These are phyloP conservation scores for Caenorhabditis sinica DNA, from an alignment of 2,888 invertebrate genomes.

Conservation along the genomic window DNA sequence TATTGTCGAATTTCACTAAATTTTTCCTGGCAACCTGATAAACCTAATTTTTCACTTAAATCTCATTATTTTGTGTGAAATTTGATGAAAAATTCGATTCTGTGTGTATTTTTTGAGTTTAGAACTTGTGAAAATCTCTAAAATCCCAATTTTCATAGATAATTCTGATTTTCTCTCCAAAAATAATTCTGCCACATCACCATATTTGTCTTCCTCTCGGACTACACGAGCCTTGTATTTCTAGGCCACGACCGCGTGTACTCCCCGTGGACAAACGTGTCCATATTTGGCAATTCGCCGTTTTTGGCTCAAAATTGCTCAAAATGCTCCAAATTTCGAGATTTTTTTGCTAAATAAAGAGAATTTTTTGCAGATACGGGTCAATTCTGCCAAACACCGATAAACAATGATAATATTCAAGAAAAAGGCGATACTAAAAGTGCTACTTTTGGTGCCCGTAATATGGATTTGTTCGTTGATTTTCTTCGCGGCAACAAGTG, in stretches of 20 bases:
- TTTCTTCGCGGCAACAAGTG: constrained; percentile 76
- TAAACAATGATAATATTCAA: constrained; percentile 59
- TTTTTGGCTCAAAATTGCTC: not conserved
- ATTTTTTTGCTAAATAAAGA: not conserved
- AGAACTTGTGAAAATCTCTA: not conserved
- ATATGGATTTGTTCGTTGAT: constrained; percentile 81
- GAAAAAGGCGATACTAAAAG: constrained; percentile 71
- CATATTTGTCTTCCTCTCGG: constrained; percentile 15
- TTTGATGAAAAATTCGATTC: too few species aligned
- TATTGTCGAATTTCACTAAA: too few species aligned
- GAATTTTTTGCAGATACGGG: constrained; percentile 57
- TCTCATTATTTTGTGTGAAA: too few species aligned
- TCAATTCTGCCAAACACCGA: constrained; percentile 31
- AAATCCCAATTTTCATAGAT: not conserved
- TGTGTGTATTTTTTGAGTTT: not conserved
- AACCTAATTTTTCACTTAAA: too few species aligned
- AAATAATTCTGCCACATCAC: not conserved
- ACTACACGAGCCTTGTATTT: not conserved
- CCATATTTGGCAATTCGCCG: constrained; percentile 23
- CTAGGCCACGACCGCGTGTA: constrained; percentile 41
- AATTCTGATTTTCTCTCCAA: not conserved
- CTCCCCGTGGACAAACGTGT: constrained; percentile 43
- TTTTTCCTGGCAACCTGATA: too few species aligned
- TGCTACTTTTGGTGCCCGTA: constrained; percentile 81
- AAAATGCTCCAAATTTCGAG: not conserved